A percentile compares a stretch with the other conserved stretches of the same genome.
phyloP scores from a whole-genome alignment of 30 jellyfish, hydroid and myxozoan genomes.

The Aurelia coerulea region DNA sequence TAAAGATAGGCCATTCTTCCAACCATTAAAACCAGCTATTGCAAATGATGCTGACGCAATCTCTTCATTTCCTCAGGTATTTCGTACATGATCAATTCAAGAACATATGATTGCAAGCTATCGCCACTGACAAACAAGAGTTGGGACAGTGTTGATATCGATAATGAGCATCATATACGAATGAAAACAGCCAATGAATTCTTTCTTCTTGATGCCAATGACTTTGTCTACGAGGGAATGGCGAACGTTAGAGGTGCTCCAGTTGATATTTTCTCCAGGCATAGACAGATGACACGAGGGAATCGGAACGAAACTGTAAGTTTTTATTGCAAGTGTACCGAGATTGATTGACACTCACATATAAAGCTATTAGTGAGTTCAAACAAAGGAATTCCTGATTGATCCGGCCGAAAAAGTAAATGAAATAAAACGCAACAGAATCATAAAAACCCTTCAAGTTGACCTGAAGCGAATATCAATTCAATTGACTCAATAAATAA shows the following conservation, averaged over 20 bases:
- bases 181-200: slow-evolving; percentile 18
- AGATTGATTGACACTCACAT: too few relatives aligned
- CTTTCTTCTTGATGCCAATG: neutral
- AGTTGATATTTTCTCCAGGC: slow-evolving; percentile 2
- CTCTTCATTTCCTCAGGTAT: neutral
- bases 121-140: slow-evolving; percentile 19
- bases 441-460: too few relatives aligned
- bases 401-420: too few relatives aligned
- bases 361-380: too few relatives aligned
- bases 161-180: slow-evolving; percentile 17
- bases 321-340: neutral
- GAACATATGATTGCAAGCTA: neutral
- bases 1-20: too few relatives aligned
- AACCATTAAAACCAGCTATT: too few relatives aligned
- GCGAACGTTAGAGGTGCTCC: slow-evolving; percentile 21
- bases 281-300: neutral
- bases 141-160: slow-evolving; percentile 13
- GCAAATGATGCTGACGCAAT: neutral
- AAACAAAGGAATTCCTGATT: too few relatives aligned
- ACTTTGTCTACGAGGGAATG: slow-evolving; percentile 10
- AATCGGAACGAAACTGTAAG: slow-evolving; percentile 6
- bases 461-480: too few relatives aligned
- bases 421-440: too few relatives aligned
- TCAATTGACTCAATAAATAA: too few relatives aligned
- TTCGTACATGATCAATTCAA: neutral